These are phyloP conservation scores for Steinernema khuongi DNA, from an alignment of 1,140 invertebrate species.

Conservation along the genomic window DNA sequence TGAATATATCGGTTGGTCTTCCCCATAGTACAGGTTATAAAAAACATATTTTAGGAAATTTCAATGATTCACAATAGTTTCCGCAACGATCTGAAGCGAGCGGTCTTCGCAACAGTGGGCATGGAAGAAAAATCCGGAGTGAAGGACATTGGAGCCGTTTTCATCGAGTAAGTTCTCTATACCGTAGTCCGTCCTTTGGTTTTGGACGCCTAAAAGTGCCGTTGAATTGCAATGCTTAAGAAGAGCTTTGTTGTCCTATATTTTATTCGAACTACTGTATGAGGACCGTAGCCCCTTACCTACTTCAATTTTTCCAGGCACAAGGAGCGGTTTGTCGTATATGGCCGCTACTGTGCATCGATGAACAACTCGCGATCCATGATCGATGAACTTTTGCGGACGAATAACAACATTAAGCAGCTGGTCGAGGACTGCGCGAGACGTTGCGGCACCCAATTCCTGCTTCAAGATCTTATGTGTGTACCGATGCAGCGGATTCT, in stretches of 20 bases:
- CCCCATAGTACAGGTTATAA: background rate
- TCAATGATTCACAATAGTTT: slow-evolving; percentile 78
- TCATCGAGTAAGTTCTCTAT: slow-evolving; percentile 24
- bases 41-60: slow-evolving; percentile 67
- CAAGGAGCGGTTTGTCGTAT: slow-evolving; percentile 80
- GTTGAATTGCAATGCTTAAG: slow-evolving; percentile 67
- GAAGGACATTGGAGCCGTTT: slow-evolving; percentile 60
- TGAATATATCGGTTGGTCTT: slow-evolving; percentile 35
- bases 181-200: background rate
- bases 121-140: slow-evolving; percentile 57
- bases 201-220: slow-evolving; percentile 50
- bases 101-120: slow-evolving; percentile 63
- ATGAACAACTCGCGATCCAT: slow-evolving; percentile 73
- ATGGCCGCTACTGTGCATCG: slow-evolving; percentile 90
- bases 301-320: too few species aligned
- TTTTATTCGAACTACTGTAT: too few species aligned
- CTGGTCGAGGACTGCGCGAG: slow-evolving; percentile 75
- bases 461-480: slow-evolving; percentile 83
- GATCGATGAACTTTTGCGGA: slow-evolving; percentile 71
- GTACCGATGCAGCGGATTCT: slow-evolving; percentile 96
- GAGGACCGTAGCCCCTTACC: too few species aligned
- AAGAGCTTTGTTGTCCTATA: too few species aligned
- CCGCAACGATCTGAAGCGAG: slow-evolving; percentile 68
- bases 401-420: background rate
- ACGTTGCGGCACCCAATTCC: slow-evolving; percentile 88